Evolutionary conservation across 2,888 invertebrate species (phyloP).

Genomic region (Muscina levida): DNA sequence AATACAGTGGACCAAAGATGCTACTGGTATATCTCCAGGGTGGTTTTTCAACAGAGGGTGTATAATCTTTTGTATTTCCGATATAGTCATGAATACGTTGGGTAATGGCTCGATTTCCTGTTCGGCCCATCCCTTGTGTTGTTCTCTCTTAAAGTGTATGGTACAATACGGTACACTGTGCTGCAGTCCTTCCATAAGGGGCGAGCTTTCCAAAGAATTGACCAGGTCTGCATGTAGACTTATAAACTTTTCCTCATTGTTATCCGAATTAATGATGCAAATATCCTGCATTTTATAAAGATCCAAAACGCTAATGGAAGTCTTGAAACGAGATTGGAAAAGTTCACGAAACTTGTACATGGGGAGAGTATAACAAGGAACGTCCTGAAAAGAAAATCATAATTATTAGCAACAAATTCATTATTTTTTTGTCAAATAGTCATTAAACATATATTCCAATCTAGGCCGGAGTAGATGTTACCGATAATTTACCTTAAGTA

Average conservation of each 20-base stretch:
- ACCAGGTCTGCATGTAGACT: conserved; percentile 84
- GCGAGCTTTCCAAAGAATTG: conserved; percentile 81
- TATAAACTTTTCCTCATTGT: conserved; percentile 86
- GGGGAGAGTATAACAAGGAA: conserved; percentile 87
- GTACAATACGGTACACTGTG: conserved; percentile 84
- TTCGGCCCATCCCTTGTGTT: conserved; percentile 88
- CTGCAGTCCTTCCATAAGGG: conserved; percentile 80
- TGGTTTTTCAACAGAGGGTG: conserved; percentile 78
- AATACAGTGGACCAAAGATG: conserved; percentile 78
- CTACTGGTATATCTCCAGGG: conserved; percentile 78
- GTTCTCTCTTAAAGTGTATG: conserved; percentile 82
- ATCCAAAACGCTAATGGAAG: conserved; percentile 85
- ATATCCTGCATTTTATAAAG: conserved; percentile 88
- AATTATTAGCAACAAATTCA: neutral
- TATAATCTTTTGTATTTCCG: conserved; percentile 77
- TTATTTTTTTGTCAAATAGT: no score
- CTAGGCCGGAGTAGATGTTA: no score
- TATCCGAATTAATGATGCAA: conserved; percentile 86
- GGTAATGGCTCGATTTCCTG: conserved; percentile 85
- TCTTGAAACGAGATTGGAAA: conserved; percentile 89
- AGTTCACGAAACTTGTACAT: conserved; percentile 91
- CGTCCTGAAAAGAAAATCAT: conserved; percentile 82
- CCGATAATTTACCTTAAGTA: conserved; percentile 82
- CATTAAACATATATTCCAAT: no score
- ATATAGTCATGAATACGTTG: conserved; percentile 80